Evolutionary conservation across 2,888 invertebrate species (phyloP).

Genomic region (Teinopalpus imperialis): DNA sequence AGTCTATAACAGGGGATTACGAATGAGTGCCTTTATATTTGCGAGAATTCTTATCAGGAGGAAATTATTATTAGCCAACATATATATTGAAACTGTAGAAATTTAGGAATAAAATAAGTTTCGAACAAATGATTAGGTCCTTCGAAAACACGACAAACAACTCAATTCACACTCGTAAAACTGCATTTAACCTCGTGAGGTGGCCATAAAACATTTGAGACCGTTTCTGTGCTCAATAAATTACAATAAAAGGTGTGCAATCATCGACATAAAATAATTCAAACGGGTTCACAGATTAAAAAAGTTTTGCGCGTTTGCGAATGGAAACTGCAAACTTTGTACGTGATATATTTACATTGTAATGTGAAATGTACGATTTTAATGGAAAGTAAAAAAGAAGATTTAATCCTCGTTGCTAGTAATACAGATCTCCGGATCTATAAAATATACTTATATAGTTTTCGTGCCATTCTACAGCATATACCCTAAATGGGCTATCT

Average conservation of each 20-base stretch:
- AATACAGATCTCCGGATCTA: too few species aligned
- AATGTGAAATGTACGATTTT: neutral
- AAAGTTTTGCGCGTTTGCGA: neutral
- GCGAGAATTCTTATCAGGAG: too few species aligned
- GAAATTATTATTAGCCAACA: too few species aligned
- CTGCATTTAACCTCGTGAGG: conserved; percentile 8
- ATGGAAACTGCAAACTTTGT: neutral
- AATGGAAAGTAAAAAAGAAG: too few species aligned
- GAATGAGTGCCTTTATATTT: neutral
- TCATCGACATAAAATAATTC: neutral
- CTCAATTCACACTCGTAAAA: conserved; percentile 18
- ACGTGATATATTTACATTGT: neutral
- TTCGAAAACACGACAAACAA: conserved; percentile 16
- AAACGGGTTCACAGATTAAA: conserved; percentile 9
- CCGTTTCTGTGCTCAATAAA: conserved; percentile 6
- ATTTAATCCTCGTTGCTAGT: too few species aligned
- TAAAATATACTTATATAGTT: too few species aligned
- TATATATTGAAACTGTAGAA: too few species aligned
- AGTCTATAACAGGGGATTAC: too few species aligned
- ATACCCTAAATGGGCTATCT: too few species aligned
- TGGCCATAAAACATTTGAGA: conserved; percentile 9
- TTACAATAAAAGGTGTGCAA: conserved; percentile 8
- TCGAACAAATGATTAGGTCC: conserved; percentile 18
- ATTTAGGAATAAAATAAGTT: too few species aligned
- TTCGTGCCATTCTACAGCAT: too few species aligned